Conservation (phyloP, 1,140 invertebrate species). For the Trissolcus basalis region DNA sequence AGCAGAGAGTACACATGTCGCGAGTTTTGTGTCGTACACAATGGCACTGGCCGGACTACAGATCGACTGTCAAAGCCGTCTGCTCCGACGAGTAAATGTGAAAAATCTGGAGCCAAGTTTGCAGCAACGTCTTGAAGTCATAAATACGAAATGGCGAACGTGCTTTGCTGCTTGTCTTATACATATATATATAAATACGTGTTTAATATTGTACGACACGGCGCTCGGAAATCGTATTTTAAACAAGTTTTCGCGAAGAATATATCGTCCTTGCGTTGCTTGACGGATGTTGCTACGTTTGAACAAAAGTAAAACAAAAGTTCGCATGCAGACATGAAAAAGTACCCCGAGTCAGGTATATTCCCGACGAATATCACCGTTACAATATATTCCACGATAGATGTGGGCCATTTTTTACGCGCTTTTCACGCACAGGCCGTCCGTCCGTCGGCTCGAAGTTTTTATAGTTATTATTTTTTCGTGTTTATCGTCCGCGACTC, state of each 20-base stretch:
- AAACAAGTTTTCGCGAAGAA: slow-evolving; percentile 54
- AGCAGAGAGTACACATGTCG: no score
- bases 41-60: no score
- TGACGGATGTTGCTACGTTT: slow-evolving; percentile 55
- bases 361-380: slow-evolving; percentile 44
- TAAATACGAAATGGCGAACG: slow-evolving; percentile 55
- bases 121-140: slow-evolving; percentile 19
- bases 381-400: slow-evolving; percentile 59
- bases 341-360: slow-evolving; percentile 54
- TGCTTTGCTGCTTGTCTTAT: slow-evolving; percentile 28
- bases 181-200: slow-evolving; percentile 48
- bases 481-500: slow-evolving; percentile 67
- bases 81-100: slow-evolving; percentile 11
- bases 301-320: slow-evolving; percentile 56
- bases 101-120: slow-evolving; percentile 37
- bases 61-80: background rate
- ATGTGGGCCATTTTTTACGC: slow-evolving; percentile 64
- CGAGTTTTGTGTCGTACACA: no score
- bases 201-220: slow-evolving; percentile 56
- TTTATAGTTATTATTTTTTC: slow-evolving; percentile 74
- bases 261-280: slow-evolving; percentile 44
- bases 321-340: slow-evolving; percentile 47
- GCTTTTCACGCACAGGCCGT: slow-evolving; percentile 57
- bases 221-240: slow-evolving; percentile 54
- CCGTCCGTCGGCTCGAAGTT: slow-evolving; percentile 53